Conservation (phyloP, 2,113 vertebrate genomes). For the Callipepla squamata region DNA sequence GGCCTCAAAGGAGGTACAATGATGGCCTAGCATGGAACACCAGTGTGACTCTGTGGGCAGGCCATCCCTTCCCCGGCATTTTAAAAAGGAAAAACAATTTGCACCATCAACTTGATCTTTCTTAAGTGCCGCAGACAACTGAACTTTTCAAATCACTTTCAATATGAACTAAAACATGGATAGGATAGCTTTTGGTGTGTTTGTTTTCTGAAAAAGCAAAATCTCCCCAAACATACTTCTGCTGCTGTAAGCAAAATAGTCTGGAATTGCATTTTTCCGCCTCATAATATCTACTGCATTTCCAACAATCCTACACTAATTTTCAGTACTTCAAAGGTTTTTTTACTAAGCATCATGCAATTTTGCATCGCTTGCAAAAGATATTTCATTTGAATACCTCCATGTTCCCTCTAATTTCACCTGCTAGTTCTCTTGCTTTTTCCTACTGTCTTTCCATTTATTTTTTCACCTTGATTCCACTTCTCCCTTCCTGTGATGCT, state of each 20-base stretch:
- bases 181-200: not conserved
- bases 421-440: not conserved
- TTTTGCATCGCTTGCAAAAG: not conserved
- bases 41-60: not conserved
- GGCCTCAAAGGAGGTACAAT: not conserved
- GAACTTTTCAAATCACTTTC: not conserved
- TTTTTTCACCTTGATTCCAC: not conserved
- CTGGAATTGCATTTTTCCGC: not conserved
- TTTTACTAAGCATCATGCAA: not conserved
- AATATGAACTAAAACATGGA: not conserved
- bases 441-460: not conserved
- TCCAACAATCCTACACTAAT: not conserved
- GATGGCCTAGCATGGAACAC: fast-evolving
- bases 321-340: not conserved
- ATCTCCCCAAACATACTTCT: not conserved
- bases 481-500: not conserved
- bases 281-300: not conserved
- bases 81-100: not conserved
- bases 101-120: not conserved
- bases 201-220: not conserved
- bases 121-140: not conserved
- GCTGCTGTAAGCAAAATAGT: not conserved
- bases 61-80: not conserved
- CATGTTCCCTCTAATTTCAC: not conserved
- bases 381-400: not conserved